phyloP scores from a whole-genome alignment of 1,140 invertebrate species.

The Pseudomyrmex gracilis region DNA sequence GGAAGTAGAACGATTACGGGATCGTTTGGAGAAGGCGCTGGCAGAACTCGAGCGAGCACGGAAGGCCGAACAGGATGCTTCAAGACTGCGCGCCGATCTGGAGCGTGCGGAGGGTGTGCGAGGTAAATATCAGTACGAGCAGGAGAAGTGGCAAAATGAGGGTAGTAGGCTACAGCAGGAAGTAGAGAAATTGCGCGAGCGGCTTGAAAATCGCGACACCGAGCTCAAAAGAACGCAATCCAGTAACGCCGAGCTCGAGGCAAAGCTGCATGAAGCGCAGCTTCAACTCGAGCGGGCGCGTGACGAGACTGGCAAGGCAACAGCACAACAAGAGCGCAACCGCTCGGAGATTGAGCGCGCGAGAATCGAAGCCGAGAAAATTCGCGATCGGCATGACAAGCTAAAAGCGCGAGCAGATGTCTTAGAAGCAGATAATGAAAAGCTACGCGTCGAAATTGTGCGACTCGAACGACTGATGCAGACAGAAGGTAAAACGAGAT shows the following conservation, averaged over 20 bases:
- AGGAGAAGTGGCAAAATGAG: constrained; percentile 90
- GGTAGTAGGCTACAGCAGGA: constrained; percentile 87
- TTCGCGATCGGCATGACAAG: constrained; percentile 93
- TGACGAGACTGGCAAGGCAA: constrained; percentile 91
- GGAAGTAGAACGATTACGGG: constrained; percentile 93
- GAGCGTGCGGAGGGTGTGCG: constrained; percentile 91
- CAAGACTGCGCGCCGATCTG: constrained; percentile 89
- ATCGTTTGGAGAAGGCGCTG: constrained; percentile 92
- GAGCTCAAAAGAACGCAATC: constrained; percentile 90
- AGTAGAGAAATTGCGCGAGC: constrained; percentile 90
- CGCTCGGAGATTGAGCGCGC: constrained; percentile 91
- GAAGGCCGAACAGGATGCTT: constrained; percentile 89
- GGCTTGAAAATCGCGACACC: constrained; percentile 90
- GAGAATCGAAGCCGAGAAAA: constrained; percentile 94
- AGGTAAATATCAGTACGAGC: constrained; percentile 95
- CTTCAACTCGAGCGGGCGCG: constrained; percentile 92
- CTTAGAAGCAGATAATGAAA: constrained; percentile 91
- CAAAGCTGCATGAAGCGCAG: constrained; percentile 91
- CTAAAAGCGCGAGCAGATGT: constrained; percentile 89
- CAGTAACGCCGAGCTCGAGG: constrained; percentile 90
- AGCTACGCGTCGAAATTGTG: constrained; percentile 89
- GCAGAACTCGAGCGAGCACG: constrained; percentile 91
- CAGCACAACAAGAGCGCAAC: constrained; percentile 91
- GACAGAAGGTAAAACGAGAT: constrained; percentile 84
- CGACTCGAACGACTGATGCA: constrained; percentile 89